Evolutionary conservation across 2,888 invertebrate species (phyloP).

Genomic region (Brachyptera risi): DNA sequence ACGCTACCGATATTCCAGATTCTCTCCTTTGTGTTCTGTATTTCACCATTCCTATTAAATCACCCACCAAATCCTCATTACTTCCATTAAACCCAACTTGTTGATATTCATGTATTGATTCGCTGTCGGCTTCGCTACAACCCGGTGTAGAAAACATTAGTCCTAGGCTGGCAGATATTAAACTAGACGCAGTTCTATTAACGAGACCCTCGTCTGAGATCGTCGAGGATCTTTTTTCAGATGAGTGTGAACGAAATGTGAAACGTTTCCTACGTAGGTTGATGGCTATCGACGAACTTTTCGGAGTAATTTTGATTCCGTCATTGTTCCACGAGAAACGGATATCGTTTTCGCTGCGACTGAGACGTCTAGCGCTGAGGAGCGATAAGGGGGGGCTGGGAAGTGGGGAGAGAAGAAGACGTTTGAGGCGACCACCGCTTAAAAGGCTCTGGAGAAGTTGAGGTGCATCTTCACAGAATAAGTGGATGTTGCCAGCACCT

Average conservation of each 20-base stretch:
- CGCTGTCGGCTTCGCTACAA: conserved; percentile 45
- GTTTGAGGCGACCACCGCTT: conserved; percentile 22
- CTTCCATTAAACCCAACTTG: conserved; percentile 24
- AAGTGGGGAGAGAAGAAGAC: conserved; percentile 20
- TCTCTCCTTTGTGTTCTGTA: conserved; percentile 45
- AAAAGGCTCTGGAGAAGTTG: conserved; percentile 46
- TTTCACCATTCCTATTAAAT: not conserved
- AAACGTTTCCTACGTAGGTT: not conserved
- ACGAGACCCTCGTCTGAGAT: conserved; percentile 42
- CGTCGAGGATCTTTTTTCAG: conserved; percentile 43
- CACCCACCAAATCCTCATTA: conserved; percentile 15
- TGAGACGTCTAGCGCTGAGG: conserved; percentile 43
- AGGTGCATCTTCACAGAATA: conserved; percentile 49
- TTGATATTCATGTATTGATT: conserved; percentile 40
- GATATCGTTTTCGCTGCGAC: conserved; percentile 52
- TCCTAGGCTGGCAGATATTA: conserved; percentile 41
- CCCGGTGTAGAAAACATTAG: conserved; percentile 44
- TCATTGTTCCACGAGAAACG: conserved; percentile 20
- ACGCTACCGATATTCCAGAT: conserved; percentile 58
- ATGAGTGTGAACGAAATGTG: conserved; percentile 37
- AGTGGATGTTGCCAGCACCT: conserved; percentile 51
- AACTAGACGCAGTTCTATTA: conserved; percentile 38
- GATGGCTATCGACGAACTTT: not conserved
- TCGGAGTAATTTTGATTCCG: not conserved
- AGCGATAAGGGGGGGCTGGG: conserved; percentile 33